Percentiles rank a stretch among this genome's conserved stretches.
Evolutionary conservation across 1,140 invertebrate species (phyloP).

Genomic region (Diorhabda carinulata): DNA sequence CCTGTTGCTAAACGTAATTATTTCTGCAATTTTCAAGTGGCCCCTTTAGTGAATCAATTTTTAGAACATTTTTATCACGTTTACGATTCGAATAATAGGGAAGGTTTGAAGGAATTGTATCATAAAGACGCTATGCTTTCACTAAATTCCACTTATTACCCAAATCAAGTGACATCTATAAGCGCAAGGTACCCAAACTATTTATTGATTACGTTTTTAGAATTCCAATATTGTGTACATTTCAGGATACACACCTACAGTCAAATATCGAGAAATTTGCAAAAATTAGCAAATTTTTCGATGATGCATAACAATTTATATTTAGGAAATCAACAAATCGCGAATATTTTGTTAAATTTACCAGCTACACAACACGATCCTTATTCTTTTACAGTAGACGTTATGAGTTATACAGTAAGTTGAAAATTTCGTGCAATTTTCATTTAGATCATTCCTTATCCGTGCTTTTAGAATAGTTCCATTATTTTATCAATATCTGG

Average conservation of each 20-base stretch:
- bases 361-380: slow-evolving; percentile 78
- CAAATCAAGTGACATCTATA: slow-evolving; percentile 42
- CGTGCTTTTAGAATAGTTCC: slow-evolving; percentile 55
- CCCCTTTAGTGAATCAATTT: slow-evolving; percentile 68
- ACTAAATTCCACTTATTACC: slow-evolving; percentile 53
- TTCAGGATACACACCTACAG: slow-evolving; percentile 38
- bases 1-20: slow-evolving; percentile 64
- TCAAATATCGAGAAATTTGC: slow-evolving; percentile 36
- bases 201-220: neutral
- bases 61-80: slow-evolving; percentile 78
- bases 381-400: slow-evolving; percentile 76
- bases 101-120: slow-evolving; percentile 73
- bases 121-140: slow-evolving; percentile 78
- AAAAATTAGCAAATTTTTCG: slow-evolving; percentile 39
- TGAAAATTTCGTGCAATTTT: neutral
- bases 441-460: too few relatives aligned
- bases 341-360: slow-evolving; percentile 68
- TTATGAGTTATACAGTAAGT: slow-evolving; percentile 68
- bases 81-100: slow-evolving; percentile 77
- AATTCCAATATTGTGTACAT: slow-evolving; percentile 18
- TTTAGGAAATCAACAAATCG: slow-evolving; percentile 63
- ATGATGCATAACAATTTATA: slow-evolving; percentile 33
- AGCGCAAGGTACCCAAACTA: slow-evolving; percentile 29
- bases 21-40: slow-evolving; percentile 58
- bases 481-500: slow-evolving; percentile 68